Evolutionary conservation across 2,888 invertebrate species (phyloP), one percentile per base, ranked within the genome.

Genomic region (Tribolium freemani): DNA sequence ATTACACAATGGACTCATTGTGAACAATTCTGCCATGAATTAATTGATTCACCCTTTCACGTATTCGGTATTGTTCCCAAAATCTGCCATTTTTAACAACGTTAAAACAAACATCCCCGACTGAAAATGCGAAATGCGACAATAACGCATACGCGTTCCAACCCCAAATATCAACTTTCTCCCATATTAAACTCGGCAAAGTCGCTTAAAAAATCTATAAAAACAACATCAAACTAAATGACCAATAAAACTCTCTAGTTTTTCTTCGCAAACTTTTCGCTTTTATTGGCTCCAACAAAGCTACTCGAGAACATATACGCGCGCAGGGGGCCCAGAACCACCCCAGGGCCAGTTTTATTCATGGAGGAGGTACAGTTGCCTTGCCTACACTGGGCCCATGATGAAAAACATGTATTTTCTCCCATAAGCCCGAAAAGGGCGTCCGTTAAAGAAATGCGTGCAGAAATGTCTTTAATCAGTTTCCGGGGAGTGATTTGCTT

Each of bases 21-120:
- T 60, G 60, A 60, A 46, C 60, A 48, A 60, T 60, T 46, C 60
- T 60, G 60, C 48, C 46, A 60, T 46, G 60, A 48, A 60, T 60
- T 60, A 60, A 60, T 60, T 60, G 60, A 45, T 60, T 21, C 48
- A n/a, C 60, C 60, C 46, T 46, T 48, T 60, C 60, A 8, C 26
- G 46, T 46, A 45, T 58, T 58, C 9, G 6, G 60, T 38, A 60
- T 60, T 46, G 60, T 58, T 58, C 16, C 57, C 4, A 10, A 57
- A 56, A 57, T 57, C 16, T 16, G 57, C 8, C 44, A 38, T 44
- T 57, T 57, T 57, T 10, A 21, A 30, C 56, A 56, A 31, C 5
- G 21, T 5, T 9, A 8, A 56, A 56, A 56, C 21, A 53, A 53
- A 53, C 53, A 16, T 16, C 16, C 9, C 26, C 20, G 38, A 58